Base-by-base conservation (phyloP, 2,113 vertebrate species). In the Tricholaema leucomelas region DNA sequence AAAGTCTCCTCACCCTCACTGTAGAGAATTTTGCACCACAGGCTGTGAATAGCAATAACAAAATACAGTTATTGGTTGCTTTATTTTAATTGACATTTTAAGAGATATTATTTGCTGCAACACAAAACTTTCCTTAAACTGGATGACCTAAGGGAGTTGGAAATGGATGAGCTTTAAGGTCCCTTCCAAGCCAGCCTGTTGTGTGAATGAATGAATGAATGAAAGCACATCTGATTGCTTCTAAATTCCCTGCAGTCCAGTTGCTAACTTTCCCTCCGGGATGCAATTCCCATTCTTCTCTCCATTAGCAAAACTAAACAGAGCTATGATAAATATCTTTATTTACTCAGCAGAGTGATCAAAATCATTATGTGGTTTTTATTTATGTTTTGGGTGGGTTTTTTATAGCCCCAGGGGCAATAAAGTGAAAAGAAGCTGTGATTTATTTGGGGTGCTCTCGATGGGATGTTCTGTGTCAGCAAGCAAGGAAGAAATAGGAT, bases 261-360 rank as follows among this genome's bases (percentile, higher is more conserved):
- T 12, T 30, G 76, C 75, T 59, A 25, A 23, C 30, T 67, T 67
- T 79, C 66, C 87, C 91, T 79, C 58, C 5, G 27, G 86, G 96
- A 96, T 55, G 92, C 63, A 92, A 81, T 67, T 71, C 81, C 72
- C 80, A 30, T 85, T 85, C 83, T 87, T 84, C 91, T 93, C 95
- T 96, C 97, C 96, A 97, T 98, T 97, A 98, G 92, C 92, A 96
- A 94, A 94, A 96, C 97, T 96, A 97, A 98, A 97, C 94, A 95
- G 94, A 15, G 9, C n/a, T 69, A 76, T 96, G 97, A 98, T 94
- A 98, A 98, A 98, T 96, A 91, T 84, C 96, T 93, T 95, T 92
- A 97, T 98, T 97, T 97, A 93, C 92, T 95, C 96, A 87, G 90
- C 81, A 94, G 98, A 85, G 97, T 96, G 86, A 98, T 96, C 80